Evolutionary conservation across 2,113 vertebrate genomes (phyloP).

Genomic region (Sardina pilchardus): DNA sequence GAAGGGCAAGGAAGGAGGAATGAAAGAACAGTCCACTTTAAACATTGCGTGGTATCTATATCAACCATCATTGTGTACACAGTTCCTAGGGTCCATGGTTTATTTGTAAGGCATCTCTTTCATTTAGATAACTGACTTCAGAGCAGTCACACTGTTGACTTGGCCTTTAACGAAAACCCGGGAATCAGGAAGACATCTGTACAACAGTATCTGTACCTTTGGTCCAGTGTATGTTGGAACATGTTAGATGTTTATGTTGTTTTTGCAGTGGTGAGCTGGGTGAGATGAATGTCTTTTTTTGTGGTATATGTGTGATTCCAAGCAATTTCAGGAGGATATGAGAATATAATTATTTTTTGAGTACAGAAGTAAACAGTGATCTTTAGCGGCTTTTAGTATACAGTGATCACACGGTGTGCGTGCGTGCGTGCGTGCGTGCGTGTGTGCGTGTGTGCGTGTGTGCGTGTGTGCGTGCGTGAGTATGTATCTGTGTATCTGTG

Average conservation of each 20-base stretch:
- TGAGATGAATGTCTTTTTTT: not conserved
- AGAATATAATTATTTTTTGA: not conserved
- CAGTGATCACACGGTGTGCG: too few relatives aligned
- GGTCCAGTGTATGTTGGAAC: constrained; percentile 7
- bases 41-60: not conserved
- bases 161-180: constrained; percentile 6
- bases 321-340: not conserved
- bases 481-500: not conserved
- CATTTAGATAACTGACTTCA: constrained; percentile 16
- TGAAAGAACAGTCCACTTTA: constrained; percentile 4
- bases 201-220: not conserved
- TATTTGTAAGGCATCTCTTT: constrained; percentile 1
- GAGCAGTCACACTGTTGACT: constrained; percentile 7
- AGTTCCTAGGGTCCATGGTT: not conserved
- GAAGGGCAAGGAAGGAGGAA: not conserved
- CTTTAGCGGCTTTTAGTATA: not conserved
- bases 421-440: too few relatives aligned
- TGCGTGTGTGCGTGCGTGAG: too few relatives aligned
- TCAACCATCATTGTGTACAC: constrained; percentile 12
- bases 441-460: too few relatives aligned
- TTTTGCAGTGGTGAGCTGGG: constrained; percentile 16
- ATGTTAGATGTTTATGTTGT: not conserved
- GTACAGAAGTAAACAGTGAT: not conserved
- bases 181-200: constrained; percentile 12
- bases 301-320: not conserved